A percentile compares a stretch with the other conserved stretches of the same genome.
Evolutionary conservation across 2,888 invertebrate species (phyloP).

Genomic region (Pimpla rufipes): DNA sequence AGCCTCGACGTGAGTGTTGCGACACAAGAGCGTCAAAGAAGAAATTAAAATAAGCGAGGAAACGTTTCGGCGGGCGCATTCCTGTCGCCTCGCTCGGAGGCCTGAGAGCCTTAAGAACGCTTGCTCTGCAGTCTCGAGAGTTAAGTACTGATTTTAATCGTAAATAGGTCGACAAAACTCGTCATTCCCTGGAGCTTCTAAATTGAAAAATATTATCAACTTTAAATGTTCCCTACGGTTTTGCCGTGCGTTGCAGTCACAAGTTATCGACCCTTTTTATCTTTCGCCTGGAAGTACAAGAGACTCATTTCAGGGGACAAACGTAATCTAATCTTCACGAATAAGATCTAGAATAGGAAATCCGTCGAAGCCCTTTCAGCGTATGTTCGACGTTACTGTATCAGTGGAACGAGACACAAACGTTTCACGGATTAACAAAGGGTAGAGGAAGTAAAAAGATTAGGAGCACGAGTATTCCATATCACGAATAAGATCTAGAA

Average conservation of each 20-base stretch:
- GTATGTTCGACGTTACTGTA: conserved; percentile 11
- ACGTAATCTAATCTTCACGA: conserved; percentile 42
- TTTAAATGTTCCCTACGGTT: not conserved
- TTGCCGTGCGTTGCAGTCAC: not conserved
- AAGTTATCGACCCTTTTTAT: conserved; percentile 6
- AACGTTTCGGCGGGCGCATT: conserved; percentile 74
- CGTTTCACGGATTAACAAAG: not conserved
- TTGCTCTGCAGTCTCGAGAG: not conserved
- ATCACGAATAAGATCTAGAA: conserved; percentile 10
- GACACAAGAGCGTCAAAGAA: conserved; percentile 4
- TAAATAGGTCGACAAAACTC: not conserved
- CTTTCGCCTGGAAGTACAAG: not conserved
- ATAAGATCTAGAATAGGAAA: conserved; percentile 3
- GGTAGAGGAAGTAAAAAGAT: not conserved
- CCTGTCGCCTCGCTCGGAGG: conserved; percentile 68
- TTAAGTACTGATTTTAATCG: conserved; percentile 47
- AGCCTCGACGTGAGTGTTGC: not conserved
- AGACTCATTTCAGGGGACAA: conserved; percentile 8
- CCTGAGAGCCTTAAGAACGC: conserved; percentile 33
- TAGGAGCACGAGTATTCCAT: no score
- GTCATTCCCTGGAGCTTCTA: conserved; percentile 23
- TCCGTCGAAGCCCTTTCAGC: not conserved
- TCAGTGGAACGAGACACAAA: not conserved
- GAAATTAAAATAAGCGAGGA: conserved; percentile 55
- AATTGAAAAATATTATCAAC: conserved; percentile 23